phyloP scores from a whole-genome alignment of 2,888 invertebrate species.

The Dione juno region DNA sequence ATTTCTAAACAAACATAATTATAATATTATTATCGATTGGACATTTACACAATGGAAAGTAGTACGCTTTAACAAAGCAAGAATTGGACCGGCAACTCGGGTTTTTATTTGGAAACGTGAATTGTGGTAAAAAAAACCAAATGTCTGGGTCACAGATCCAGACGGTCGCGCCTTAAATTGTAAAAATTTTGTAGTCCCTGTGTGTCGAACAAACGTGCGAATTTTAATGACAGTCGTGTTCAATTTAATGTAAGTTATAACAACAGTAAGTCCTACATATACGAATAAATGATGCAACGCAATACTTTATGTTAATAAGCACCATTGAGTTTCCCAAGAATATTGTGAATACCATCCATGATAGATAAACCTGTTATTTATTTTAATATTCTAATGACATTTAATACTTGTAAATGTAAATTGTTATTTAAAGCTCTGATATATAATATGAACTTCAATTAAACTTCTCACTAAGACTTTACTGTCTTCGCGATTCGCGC shows the following conservation, averaged over 20 bases:
- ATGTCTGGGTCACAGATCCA: slow-evolving; percentile 55
- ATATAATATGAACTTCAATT: slow-evolving; percentile 5
- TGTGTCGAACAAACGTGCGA: slow-evolving; percentile 43
- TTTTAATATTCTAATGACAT: slow-evolving; percentile 24
- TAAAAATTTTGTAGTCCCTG: slow-evolving; percentile 38
- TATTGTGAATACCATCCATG: slow-evolving; percentile 15
- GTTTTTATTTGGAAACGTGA: slow-evolving; percentile 63
- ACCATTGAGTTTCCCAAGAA: slow-evolving; percentile 64
- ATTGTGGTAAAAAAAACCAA: slow-evolving; percentile 54
- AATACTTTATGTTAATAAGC: slow-evolving; percentile 58
- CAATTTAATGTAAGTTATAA: slow-evolving; percentile 48
- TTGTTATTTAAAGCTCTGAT: not conserved
- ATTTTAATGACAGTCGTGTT: slow-evolving; percentile 45
- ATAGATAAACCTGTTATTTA: slow-evolving; percentile 31
- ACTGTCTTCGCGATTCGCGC: not conserved
- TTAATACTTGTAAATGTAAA: slow-evolving; percentile 4
- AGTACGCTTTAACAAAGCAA: slow-evolving; percentile 48
- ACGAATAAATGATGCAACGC: slow-evolving; percentile 37
- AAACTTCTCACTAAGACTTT: not conserved
- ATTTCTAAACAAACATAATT: slow-evolving; percentile 17
- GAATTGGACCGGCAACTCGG: slow-evolving; percentile 58
- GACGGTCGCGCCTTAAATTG: slow-evolving; percentile 43
- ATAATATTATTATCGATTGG: slow-evolving; percentile 28
- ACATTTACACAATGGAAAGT: slow-evolving; percentile 44
- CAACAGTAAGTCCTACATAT: slow-evolving; percentile 23